Evolutionary conservation across 2,888 invertebrate genomes (phyloP).

Genomic region (Steromphala cineraria): DNA sequence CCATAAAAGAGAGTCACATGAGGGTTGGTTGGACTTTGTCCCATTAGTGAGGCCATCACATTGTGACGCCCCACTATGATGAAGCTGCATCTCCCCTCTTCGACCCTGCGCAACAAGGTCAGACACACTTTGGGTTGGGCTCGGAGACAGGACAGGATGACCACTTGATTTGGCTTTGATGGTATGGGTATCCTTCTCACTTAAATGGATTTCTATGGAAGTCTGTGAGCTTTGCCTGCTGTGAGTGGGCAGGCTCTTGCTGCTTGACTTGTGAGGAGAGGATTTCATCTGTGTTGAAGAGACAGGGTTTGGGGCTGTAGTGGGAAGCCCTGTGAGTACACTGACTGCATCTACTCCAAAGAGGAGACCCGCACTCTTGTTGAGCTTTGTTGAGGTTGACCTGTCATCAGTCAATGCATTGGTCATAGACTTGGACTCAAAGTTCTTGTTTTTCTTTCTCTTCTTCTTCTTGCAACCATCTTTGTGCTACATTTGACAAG

Average conservation of each 20-base stretch:
- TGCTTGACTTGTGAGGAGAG: not conserved
- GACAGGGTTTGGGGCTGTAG: not conserved
- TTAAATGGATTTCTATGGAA: not conserved
- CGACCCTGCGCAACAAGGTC: no score
- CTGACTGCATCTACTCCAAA: constrained; percentile 33
- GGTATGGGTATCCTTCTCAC: no score
- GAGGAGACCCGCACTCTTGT: constrained; percentile 35
- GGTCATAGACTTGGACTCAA: constrained; percentile 27
- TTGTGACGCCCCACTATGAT: no score
- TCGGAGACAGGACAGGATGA: no score
- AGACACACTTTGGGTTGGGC: no score
- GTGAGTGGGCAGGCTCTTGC: not conserved
- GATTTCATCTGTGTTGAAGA: not conserved
- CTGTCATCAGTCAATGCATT: not conserved
- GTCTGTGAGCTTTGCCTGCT: not conserved
- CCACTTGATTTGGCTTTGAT: no score
- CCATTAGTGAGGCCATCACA: no score
- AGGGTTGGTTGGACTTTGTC: no score
- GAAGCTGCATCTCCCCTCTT: no score
- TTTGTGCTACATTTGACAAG: not conserved
- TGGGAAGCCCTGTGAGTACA: not conserved
- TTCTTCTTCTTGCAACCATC: constrained; percentile 46
- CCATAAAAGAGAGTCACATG: no score
- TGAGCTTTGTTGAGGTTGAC: not conserved
- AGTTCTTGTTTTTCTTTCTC: constrained; percentile 45